Evolutionary conservation across 1,140 invertebrate species (phyloP).

Genomic region (Coenobita brevimanus): DNA sequence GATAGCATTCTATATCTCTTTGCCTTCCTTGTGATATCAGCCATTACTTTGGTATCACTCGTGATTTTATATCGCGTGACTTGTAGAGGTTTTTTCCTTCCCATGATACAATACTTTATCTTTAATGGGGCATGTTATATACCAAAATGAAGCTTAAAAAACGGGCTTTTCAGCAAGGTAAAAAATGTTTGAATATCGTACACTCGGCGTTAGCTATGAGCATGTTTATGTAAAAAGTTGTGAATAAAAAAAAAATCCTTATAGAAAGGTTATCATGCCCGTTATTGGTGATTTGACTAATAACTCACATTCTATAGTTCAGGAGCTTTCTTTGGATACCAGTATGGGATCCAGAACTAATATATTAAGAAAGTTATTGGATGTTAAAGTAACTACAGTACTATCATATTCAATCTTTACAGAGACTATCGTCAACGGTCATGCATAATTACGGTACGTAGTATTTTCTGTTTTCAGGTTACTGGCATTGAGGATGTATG

Average conservation of each 20-base stretch:
- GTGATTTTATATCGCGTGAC: background rate
- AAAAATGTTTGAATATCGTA: background rate
- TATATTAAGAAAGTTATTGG: constrained; percentile 8
- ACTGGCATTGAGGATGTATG: too few species aligned
- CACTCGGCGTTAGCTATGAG: background rate
- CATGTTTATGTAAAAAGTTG: too few species aligned
- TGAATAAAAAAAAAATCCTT: too few species aligned
- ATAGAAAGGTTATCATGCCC: too few species aligned
- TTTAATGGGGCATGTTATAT: background rate
- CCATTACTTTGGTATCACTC: too few species aligned
- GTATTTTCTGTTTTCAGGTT: too few species aligned
- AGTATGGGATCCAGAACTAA: background rate
- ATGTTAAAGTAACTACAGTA: too few species aligned
- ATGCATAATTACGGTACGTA: background rate
- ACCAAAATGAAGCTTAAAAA: too few species aligned
- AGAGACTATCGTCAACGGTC: background rate
- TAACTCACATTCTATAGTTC: background rate
- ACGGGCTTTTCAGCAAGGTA: background rate
- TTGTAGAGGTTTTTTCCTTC: background rate
- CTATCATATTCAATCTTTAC: background rate
- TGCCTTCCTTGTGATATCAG: constrained; percentile 8
- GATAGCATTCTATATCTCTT: constrained; percentile 2
- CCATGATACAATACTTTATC: background rate
- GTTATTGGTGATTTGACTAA: background rate
- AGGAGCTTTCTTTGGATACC: too few species aligned